Conservation (phyloP, 23 tunicate genomes). For the Trididemnum nubilum region DNA sequence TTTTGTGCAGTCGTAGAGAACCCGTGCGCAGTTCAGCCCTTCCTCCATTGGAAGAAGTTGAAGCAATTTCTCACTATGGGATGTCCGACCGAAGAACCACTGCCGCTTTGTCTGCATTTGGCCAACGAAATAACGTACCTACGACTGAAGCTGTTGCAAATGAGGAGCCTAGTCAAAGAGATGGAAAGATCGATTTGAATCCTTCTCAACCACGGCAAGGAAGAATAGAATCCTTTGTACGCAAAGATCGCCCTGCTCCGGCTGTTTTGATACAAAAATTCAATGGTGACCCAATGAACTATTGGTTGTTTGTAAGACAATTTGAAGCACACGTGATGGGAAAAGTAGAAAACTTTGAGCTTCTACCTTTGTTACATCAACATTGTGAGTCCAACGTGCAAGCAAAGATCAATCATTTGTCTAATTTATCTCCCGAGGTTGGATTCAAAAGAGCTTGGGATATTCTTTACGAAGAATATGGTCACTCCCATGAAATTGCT, state of each 20-base stretch:
- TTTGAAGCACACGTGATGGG: constrained; percentile 18
- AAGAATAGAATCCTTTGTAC: not conserved
- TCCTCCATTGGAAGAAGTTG: not conserved
- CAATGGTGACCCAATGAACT: constrained; percentile 9
- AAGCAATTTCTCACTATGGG: not conserved
- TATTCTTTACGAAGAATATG: constrained; percentile 21
- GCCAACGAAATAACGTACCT: not conserved
- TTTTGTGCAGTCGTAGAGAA: not conserved
- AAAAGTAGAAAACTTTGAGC: not conserved
- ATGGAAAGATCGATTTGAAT: not conserved
- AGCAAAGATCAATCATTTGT: not conserved
- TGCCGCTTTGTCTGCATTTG: not conserved
- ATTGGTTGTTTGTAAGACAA: constrained; percentile 18
- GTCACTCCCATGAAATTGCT: constrained; percentile 19
- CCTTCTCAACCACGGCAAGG: not conserved
- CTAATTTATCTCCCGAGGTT: not conserved
- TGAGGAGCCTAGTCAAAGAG: not conserved
- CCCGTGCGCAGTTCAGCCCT: not conserved
- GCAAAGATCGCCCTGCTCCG: not conserved
- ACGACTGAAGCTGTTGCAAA: not conserved
- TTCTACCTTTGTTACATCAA: not conserved
- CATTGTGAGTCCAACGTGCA: constrained; percentile 15
- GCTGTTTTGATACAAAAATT: not conserved
- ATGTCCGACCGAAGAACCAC: not conserved
- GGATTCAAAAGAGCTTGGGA: constrained; percentile 13